Evolutionary conservation across 2,888 invertebrate species (phyloP), one percentile per base, ranked within the genome.

Genomic region (Cantharis flavilabris): DNA sequence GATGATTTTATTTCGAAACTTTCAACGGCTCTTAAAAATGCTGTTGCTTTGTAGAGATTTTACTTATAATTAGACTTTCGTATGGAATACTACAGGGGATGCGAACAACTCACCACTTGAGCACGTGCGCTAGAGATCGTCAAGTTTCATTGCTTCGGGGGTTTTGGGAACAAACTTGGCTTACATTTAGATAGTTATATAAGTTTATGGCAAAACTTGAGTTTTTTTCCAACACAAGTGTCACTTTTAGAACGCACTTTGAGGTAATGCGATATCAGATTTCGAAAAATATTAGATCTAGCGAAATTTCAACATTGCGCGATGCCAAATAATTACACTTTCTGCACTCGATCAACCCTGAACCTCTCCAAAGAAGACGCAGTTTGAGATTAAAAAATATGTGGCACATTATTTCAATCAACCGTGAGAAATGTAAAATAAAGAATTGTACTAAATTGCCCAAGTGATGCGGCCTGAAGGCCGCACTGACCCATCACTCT

Each of bases 31-130:
- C 72, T 75, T 33, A 63, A 70, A 76, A 62, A 76, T 62, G 28
- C 75, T 76, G 75, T 78, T 75, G 78, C 78, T 78, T 69, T 20
- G 69, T 65, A 63, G 64, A 70, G 63, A 62, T 63, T 49, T 76
- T 71, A 49, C 13, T 69, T 30, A 49, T 76, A 78, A 76, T 78
- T 76, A 76, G 78, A 72, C 78, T 73, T 63, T 64, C 30, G 73
- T 70, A 75, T 7, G 49, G 75, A 76, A 75, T 78, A 76, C 78
- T 75, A 75, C 73, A 76, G 73, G 78, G 76, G 78, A 78, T 73
- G 67, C 71, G 76, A 76, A 78, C 73, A 78, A 73, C 71, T 73
- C 63, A 18, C 28, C 76, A 78, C 78, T 78, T 78, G 76, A 76
- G 78, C 78, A 78, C 78, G 78, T 78, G 73, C 78, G 76, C 75